A percentile compares a stretch with the other conserved stretches of the same genome.
Conservation (phyloP, 2,797 vertebrate species). For the Clamator glandarius region DNA sequence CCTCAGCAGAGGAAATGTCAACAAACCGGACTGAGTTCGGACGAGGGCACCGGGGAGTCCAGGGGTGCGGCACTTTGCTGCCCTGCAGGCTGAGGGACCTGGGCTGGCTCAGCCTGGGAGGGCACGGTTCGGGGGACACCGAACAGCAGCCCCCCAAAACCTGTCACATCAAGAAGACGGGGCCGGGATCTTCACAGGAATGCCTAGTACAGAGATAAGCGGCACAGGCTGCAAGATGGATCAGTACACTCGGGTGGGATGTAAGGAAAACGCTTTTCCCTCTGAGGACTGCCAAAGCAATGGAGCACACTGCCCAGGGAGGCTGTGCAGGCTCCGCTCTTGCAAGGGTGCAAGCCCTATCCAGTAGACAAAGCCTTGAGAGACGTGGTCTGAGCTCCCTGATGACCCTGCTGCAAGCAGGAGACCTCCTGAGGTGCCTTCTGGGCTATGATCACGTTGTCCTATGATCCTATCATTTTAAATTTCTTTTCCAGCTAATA, state of each 20-base stretch:
- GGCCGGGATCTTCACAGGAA: neutral
- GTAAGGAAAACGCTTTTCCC: neutral
- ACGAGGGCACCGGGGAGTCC: neutral
- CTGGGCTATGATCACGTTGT: neutral
- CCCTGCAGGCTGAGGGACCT: neutral
- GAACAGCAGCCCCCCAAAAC: neutral
- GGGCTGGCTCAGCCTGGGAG: neutral
- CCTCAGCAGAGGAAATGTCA: fast-evolving
- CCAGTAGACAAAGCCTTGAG: neutral
- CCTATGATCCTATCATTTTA: neutral
- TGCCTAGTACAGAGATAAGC: too few species aligned
- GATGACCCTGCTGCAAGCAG: neutral
- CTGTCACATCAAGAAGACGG: neutral
- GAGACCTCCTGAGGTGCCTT: neutral
- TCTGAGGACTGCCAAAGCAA: too few species aligned
- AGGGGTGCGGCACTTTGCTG: neutral
- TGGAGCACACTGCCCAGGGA: neutral
- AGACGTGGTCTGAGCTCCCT: neutral
- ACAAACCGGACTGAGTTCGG: neutral
- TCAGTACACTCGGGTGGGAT: fast-evolving
- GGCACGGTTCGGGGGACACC: neutral
- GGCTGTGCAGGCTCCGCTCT: neutral
- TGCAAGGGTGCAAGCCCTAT: neutral
- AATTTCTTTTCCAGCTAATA: neutral
- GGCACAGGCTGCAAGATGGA: fast-evolving